These are phyloP conservation scores for Phrynocephalus versicolor DNA, from an alignment of 2,113 vertebrate species.

Conservation along the genomic window DNA sequence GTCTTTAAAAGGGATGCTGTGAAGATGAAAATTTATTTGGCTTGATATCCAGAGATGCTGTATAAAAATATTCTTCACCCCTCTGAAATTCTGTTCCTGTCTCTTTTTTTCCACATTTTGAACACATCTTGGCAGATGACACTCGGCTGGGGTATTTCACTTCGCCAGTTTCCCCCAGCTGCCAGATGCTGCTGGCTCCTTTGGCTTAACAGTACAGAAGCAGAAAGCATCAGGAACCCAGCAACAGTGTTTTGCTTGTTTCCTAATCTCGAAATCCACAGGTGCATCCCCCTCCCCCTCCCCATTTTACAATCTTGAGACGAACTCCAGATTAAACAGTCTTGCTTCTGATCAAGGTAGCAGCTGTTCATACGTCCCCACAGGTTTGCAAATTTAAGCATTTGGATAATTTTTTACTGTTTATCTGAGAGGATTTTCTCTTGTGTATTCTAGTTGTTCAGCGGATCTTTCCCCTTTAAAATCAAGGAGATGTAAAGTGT, in stretches of 20 bases:
- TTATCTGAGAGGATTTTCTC: background rate
- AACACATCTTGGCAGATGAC: constrained; percentile 28
- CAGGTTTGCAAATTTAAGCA: background rate
- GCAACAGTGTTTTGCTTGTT: constrained; percentile 1
- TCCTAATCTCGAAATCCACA: constrained; percentile 12
- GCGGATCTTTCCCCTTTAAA: background rate
- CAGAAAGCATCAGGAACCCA: constrained; percentile 8
- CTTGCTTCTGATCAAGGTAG: background rate
- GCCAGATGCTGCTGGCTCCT: constrained; percentile 10
- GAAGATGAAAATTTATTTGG: constrained; percentile 53
- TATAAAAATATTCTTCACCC: background rate
- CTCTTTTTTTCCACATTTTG: constrained; percentile 26
- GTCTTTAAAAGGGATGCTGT: constrained; percentile 34
- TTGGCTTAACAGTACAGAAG: background rate
- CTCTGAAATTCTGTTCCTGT: constrained; percentile 29
- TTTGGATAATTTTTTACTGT: background rate
- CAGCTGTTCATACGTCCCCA: background rate
- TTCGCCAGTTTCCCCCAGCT: constrained; percentile 6
- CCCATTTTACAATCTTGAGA: background rate
- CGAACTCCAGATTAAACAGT: constrained; percentile 7
- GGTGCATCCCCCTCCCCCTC: constrained; percentile 26
- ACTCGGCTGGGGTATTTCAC: background rate
- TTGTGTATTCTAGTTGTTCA: background rate
- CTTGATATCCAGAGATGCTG: constrained; percentile 43
- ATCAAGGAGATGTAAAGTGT: background rate